Evolutionary conservation across 2,113 vertebrate species (phyloP).

Genomic region (Kryptolebias marmoratus): DNA sequence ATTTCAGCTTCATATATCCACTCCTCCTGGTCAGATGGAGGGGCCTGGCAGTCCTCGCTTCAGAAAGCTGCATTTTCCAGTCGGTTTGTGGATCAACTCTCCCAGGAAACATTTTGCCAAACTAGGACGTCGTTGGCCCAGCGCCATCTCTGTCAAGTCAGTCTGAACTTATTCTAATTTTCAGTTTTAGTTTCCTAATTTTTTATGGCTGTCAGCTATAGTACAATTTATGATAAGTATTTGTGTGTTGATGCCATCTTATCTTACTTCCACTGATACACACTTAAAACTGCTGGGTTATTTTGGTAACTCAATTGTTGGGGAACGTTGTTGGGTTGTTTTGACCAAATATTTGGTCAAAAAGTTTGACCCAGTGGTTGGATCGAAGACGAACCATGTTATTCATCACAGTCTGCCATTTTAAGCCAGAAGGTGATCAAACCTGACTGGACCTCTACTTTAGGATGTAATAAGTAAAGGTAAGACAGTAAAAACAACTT

Average conservation of each 20-base stretch:
- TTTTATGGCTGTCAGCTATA: slow-evolving; percentile 2
- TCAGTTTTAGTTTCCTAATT: slow-evolving; percentile 18
- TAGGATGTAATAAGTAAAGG: no score
- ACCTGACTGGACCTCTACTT: no score
- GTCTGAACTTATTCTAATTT: slow-evolving; percentile 51
- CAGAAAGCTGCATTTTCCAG: slow-evolving; percentile 91
- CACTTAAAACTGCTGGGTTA: no score
- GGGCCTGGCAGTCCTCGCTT: slow-evolving; percentile 91
- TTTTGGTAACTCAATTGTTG: no score
- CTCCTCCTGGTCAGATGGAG: slow-evolving; percentile 80
- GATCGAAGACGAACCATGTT: no score
- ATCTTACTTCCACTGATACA: not conserved
- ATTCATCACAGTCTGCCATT: no score
- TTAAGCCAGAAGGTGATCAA: no score
- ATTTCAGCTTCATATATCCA: not conserved
- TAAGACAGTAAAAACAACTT: no score
- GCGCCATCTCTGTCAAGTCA: slow-evolving; percentile 90
- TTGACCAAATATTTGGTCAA: no score
- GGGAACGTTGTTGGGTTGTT: no score
- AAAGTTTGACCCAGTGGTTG: no score
- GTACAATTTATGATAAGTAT: not conserved
- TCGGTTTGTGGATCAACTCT: slow-evolving; percentile 94
- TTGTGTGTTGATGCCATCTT: slow-evolving; percentile 18
- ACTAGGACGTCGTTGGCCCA: slow-evolving; percentile 90
- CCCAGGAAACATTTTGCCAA: slow-evolving; percentile 93